Evolutionary conservation across 2,113 vertebrate genomes (phyloP).

Genomic region (Phalacrocorax brasilianus): DNA sequence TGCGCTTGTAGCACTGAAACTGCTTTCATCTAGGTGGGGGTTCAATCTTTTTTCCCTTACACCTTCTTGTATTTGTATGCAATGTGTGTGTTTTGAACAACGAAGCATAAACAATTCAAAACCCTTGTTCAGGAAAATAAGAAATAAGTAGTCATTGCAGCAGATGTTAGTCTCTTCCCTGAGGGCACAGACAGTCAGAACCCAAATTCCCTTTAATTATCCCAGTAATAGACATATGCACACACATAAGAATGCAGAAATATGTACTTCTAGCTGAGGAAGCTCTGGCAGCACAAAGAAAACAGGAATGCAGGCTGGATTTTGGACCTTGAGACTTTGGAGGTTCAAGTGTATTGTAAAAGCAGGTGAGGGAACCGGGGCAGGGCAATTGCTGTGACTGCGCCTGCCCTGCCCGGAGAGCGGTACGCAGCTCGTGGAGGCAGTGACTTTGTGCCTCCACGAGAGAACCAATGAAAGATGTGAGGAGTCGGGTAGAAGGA

Average conservation of each 20-base stretch:
- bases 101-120: slow-evolving; percentile 49
- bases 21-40: slow-evolving; percentile 66
- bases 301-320: neutral
- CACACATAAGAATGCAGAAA: neutral
- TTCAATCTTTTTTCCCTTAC: slow-evolving; percentile 11
- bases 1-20: slow-evolving; percentile 13
- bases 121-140: slow-evolving; percentile 30
- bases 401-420: accelerated
- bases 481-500: neutral
- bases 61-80: slow-evolving; percentile 43
- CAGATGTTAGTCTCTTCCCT: slow-evolving; percentile 61
- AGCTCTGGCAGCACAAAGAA: neutral
- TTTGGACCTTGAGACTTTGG: neutral
- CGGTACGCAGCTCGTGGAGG: accelerated
- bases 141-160: slow-evolving; percentile 12
- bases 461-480: neutral
- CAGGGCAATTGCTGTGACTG: neutral
- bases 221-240: neutral
- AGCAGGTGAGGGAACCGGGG: neutral
- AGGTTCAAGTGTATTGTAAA: neutral
- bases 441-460: neutral
- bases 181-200: slow-evolving; percentile 51
- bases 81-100: slow-evolving; percentile 33
- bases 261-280: neutral
- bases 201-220: slow-evolving; percentile 50